Evolutionary conservation across 1,140 invertebrate species (phyloP), one percentile per base, ranked within the genome.

Genomic region (Bombus difficillimus): DNA sequence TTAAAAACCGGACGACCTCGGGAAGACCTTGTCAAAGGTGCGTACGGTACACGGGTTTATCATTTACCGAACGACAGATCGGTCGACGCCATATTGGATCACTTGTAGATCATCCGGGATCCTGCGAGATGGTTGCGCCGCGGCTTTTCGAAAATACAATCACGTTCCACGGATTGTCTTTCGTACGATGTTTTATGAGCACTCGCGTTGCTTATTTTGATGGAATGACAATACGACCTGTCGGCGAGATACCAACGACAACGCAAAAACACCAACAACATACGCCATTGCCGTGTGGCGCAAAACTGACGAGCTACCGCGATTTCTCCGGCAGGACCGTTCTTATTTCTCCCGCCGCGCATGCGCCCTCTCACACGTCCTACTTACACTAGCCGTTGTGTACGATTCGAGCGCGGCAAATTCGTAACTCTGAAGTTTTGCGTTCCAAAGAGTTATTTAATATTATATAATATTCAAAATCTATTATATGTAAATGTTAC

Each of bases 1-100:
- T 80, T 72, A 79, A 83, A 79, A 89, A 91, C 85, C 87, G 79
- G 87, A 88, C 85, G 88, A 92, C 90, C 91, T 89, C 85, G 88
- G 57, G 75, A 68, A 76, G 88, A 87, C 90, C 86, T 88, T 91
- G 81, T 87, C 84, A 77, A 83, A 86, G 76, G 47, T 47, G 69
- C 34, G 66, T 62, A 74, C 73, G 75, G 64, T 73, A 74, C 64
- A 85, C 83, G 62, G 74, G 78, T 73, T 90, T 72, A 85, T 91
- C 91, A 93, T 93, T 95, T 95, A 95, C 94, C 94, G 92, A 93
- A 95, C 91, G 94, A 95, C 91, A 95, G 93, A 94, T 95, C 94
- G 91, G 94, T 95, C 91, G 94, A 94, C 94, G 94, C 94, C 94
- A 95, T 95, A 91, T 95, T 95, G 94, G 91, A 92, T 94, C 91